These are phyloP conservation scores for Babyrousa celebensis DNA, from an alignment of 2,797 vertebrate species.

Conservation along the genomic window DNA sequence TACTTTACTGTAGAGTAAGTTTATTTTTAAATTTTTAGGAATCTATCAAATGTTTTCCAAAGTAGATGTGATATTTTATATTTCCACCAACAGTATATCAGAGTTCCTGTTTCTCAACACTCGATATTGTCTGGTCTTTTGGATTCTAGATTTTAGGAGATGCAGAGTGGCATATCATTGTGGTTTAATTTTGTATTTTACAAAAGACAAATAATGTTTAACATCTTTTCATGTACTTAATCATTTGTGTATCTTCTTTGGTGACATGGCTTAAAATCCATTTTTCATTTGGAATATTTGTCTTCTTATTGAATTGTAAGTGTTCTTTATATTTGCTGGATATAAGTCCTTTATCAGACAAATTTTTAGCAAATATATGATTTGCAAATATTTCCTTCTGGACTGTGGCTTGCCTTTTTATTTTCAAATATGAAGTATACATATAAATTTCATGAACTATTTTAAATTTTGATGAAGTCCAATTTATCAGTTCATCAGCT, in stretches of 20 bases:
- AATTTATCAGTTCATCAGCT: not conserved
- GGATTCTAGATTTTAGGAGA: not conserved
- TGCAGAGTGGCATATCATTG: not conserved
- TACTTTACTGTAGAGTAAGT: not conserved
- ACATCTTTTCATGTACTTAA: not conserved
- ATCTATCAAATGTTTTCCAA: not conserved
- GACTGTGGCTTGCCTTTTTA: conserved; percentile 7
- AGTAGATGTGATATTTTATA: not conserved
- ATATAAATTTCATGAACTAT: not conserved
- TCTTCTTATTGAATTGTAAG: not conserved
- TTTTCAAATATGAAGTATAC: not conserved
- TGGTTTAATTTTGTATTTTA: conserved; percentile 3
- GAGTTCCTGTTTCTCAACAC: not conserved
- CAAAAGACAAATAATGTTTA: not conserved
- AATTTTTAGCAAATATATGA: not conserved
- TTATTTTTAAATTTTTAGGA: conserved; percentile 34
- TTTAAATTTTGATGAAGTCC: not conserved
- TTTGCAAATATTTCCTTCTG: conserved; percentile 37
- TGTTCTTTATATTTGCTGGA: not conserved
- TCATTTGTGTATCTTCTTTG: conserved; percentile 28
- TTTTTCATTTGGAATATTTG: not conserved
- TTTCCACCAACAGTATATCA: not conserved
- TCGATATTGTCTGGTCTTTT: not conserved
- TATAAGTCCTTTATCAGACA: not conserved
- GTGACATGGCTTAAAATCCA: not conserved